phyloP scores from a whole-genome alignment of 2,797 vertebrate genomes.

The Rousettus madagascariensis region DNA sequence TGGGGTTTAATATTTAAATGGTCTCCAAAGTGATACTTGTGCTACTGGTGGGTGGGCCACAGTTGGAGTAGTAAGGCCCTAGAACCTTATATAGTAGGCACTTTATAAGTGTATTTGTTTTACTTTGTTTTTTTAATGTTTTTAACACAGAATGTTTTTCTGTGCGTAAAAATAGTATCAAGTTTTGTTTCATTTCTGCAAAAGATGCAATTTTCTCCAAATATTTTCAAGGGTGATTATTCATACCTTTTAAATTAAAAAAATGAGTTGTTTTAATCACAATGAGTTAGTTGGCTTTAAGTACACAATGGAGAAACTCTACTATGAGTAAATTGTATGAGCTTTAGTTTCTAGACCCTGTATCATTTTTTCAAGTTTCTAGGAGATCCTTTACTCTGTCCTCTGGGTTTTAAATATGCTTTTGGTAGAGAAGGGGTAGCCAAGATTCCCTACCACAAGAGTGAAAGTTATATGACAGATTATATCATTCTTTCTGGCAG shows the following conservation, averaged over 20 bases:
- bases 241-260: background rate
- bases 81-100: background rate
- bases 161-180: background rate
- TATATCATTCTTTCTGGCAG: background rate
- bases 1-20: background rate
- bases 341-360: slow-evolving; percentile 2
- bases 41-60: background rate
- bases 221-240: background rate
- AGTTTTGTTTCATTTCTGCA: background rate
- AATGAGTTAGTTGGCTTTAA: background rate
- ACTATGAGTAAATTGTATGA: background rate
- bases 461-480: background rate
- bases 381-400: background rate
- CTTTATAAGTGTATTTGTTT: background rate
- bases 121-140: background rate
- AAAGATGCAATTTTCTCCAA: background rate
- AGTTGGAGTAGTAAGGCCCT: background rate
- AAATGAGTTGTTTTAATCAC: background rate
- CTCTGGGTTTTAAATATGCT: background rate
- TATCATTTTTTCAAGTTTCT: background rate
- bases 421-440: background rate
- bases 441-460: background rate
- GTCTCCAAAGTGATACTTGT: background rate
- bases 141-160: background rate
- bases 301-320: background rate